Percentiles rank a stretch among this genome's conserved stretches.
Evolutionary conservation across 2,888 invertebrate genomes (phyloP).

Genomic region (Acronicta leporina): DNA sequence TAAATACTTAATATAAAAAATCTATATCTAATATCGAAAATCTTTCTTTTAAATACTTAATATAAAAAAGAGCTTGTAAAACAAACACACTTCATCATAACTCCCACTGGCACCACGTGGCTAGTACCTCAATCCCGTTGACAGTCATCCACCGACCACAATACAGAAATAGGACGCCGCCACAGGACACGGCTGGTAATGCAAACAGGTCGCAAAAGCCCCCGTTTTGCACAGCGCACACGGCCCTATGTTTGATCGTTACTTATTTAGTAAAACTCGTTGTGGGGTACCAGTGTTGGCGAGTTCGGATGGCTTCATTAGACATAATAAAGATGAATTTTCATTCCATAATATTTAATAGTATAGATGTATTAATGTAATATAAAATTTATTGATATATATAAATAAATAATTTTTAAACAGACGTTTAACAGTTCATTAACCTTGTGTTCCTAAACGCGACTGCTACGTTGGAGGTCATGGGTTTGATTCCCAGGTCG

Average conservation of each 20-base stretch:
- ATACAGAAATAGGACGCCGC: conserved; percentile 26
- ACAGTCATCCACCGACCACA: conserved; percentile 7
- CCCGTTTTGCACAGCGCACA: conserved; percentile 59
- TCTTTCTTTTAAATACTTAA: too few relatives aligned
- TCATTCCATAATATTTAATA: too few relatives aligned
- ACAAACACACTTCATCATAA: not conserved
- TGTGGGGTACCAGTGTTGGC: conserved; percentile 37
- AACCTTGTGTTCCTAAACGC: too few relatives aligned
- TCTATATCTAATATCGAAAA: too few relatives aligned
- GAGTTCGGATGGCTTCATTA: conserved; percentile 13
- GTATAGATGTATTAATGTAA: too few relatives aligned
- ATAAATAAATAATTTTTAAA: too few relatives aligned
- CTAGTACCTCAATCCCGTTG: conserved; percentile 4
- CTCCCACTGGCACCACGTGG: not conserved
- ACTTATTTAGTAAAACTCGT: conserved; percentile 60
- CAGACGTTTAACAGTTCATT: too few relatives aligned
- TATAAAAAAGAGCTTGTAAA: not conserved
- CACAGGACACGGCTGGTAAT: conserved; percentile 22
- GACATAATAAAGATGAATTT: too few relatives aligned
- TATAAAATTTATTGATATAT: too few relatives aligned
- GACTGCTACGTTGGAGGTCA: too few relatives aligned
- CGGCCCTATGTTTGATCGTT: conserved; percentile 64
- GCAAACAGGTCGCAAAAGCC: conserved; percentile 56
- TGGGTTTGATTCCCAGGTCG: too few relatives aligned
- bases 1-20: too few relatives aligned